A percentile compares a stretch with the other conserved stretches of the same genome.
phyloP scores from a whole-genome alignment of 2,888 invertebrate genomes.

The Drosophila birchii region DNA sequence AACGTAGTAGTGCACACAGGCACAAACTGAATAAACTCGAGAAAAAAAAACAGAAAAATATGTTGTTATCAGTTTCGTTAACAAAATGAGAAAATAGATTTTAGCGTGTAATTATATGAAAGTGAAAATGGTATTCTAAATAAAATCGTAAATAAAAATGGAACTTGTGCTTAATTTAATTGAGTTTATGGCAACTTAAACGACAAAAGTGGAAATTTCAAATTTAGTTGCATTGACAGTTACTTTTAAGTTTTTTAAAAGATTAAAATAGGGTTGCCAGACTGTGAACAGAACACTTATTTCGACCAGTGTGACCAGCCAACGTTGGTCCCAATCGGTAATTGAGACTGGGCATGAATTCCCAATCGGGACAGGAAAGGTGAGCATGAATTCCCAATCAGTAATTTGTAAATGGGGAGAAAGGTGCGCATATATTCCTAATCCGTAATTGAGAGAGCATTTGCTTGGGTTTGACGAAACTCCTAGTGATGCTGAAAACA shows the following conservation, averaged over 20 bases:
- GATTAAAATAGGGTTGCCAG: background rate
- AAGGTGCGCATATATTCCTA: no score
- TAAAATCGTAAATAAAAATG: constrained; percentile 72
- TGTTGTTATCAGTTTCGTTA: constrained; percentile 73
- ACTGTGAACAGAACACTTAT: background rate
- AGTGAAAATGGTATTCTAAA: constrained; percentile 79
- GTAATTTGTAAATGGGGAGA: no score
- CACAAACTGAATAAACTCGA: constrained; percentile 43
- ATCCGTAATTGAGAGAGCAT: no score
- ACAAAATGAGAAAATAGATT: constrained; percentile 75
- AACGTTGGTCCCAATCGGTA: no score
- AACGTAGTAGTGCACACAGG: constrained; percentile 60
- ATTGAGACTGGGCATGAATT: no score
- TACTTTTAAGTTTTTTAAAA: background rate
- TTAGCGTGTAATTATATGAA: constrained; percentile 68
- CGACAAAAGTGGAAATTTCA: background rate
- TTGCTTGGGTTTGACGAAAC: no score
- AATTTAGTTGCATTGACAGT: background rate
- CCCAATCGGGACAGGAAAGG: no score
- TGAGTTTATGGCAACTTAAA: background rate
- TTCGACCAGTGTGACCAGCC: background rate
- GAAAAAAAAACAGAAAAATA: constrained; percentile 33
- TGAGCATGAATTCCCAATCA: no score
- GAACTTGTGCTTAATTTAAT: background rate
- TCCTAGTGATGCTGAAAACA: no score